phyloP scores from a whole-genome alignment of 2,113 vertebrate genomes.

The Prochilodus magdalenae region DNA sequence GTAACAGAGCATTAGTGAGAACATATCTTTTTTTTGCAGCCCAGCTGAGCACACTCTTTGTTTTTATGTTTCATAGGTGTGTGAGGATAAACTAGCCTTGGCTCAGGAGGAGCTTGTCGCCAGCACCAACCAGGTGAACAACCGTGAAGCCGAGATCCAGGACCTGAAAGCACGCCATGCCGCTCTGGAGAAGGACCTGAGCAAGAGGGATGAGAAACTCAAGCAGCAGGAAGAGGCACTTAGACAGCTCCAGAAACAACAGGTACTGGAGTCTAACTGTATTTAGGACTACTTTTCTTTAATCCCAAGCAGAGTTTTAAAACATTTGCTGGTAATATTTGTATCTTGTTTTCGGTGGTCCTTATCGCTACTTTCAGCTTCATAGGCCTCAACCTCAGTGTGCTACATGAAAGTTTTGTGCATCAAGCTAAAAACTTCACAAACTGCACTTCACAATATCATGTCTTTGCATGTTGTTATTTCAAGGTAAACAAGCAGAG shows the following conservation, averaged over 20 bases:
- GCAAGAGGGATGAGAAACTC: constrained; percentile 80
- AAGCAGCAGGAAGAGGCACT: constrained; percentile 80
- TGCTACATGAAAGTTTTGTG: too few relatives aligned
- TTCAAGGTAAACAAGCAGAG: too few relatives aligned
- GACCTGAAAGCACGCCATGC: constrained; percentile 79
- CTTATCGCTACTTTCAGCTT: too few relatives aligned
- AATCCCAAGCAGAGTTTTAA: not conserved
- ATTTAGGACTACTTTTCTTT: not conserved
- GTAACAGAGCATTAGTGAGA: not conserved
- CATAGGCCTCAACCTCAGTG: too few relatives aligned
- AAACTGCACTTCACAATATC: too few relatives aligned
- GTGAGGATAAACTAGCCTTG: constrained; percentile 87
- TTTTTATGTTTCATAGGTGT: constrained; percentile 73
- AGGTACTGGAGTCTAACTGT: constrained; percentile 70
- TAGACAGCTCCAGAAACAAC: constrained; percentile 83
- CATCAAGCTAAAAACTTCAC: too few relatives aligned
- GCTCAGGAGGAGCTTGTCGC: constrained; percentile 91
- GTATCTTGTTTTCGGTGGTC: too few relatives aligned
- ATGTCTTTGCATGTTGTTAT: too few relatives aligned
- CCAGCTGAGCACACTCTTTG: not conserved
- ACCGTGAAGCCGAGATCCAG: constrained; percentile 83
- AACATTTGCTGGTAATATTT: not conserved
- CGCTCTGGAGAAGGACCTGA: constrained; percentile 80
- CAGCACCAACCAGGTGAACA: constrained; percentile 85
- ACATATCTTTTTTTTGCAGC: not conserved